A percentile compares a stretch with the other conserved stretches of the same genome.
Evolutionary conservation across 2,113 vertebrate genomes (phyloP).

Genomic region (Probosciger aterrimus): DNA sequence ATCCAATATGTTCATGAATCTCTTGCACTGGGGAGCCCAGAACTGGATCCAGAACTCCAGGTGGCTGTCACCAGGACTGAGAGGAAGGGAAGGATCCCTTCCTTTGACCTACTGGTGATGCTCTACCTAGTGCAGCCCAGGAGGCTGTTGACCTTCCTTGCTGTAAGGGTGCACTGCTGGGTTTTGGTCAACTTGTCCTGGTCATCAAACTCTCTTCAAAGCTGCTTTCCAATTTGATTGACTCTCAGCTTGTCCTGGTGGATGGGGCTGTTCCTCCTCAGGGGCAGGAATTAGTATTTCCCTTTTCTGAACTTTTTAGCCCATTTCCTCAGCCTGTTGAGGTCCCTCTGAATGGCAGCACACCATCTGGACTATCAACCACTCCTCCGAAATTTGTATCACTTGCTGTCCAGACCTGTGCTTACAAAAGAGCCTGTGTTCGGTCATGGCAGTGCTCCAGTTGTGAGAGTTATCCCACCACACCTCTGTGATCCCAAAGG

Average conservation of each 20-base stretch:
- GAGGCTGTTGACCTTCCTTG: background rate
- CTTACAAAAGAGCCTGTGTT: background rate
- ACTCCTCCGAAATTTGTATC: background rate
- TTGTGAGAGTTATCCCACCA: background rate
- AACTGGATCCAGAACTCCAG: background rate
- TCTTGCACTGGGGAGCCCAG: background rate
- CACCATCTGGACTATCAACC: background rate
- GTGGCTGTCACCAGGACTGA: background rate
- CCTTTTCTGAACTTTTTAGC: background rate
- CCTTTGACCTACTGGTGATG: background rate
- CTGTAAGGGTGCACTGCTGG: background rate
- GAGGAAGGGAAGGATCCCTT: background rate
- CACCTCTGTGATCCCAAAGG: background rate
- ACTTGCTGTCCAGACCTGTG: background rate
- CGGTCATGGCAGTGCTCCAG: background rate
- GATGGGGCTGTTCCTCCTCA: background rate
- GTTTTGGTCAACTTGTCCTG: background rate
- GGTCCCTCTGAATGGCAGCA: background rate
- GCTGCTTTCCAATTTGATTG: background rate
- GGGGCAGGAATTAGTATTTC: background rate
- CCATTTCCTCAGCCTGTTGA: background rate
- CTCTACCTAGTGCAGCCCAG: background rate
- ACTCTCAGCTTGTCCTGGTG: background rate
- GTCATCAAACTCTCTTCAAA: background rate
- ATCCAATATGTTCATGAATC: background rate